Percentiles rank a stretch among this genome's conserved stretches.
phyloP scores from a whole-genome alignment of 53 echinoderm and acorn worm genomes.

The Temnopleurus reevesii region DNA sequence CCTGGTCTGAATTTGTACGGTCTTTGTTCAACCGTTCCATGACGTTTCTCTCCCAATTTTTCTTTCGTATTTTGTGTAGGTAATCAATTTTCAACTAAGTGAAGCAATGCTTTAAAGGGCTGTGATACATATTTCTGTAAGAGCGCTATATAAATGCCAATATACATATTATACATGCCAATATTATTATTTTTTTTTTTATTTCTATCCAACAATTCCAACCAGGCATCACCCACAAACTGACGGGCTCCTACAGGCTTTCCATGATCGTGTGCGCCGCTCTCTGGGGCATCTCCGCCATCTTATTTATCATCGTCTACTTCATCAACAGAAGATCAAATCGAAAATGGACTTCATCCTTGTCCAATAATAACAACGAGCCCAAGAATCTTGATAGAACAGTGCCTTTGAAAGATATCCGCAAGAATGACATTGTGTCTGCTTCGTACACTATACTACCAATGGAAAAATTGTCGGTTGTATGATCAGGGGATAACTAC shows the following conservation, averaged over 20 bases:
- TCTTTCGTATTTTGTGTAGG: no score
- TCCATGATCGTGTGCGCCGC: neutral
- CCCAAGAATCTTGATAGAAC: neutral
- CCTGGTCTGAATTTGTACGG: no score
- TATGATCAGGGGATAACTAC: no score
- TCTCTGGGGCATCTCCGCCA: constrained; percentile 31
- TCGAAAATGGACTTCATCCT: neutral
- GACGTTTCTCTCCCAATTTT: no score
- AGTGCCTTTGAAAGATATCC: neutral
- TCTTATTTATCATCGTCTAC: constrained; percentile 35
- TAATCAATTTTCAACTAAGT: no score
- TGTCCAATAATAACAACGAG: neutral
- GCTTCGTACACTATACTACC: neutral
- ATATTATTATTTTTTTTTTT: no score
- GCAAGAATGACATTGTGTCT: neutral
- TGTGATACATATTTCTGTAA: no score
- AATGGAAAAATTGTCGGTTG: neutral
- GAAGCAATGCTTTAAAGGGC: no score
- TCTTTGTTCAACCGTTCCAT: no score
- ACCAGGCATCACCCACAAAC: constrained; percentile 39
- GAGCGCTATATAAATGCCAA: no score
- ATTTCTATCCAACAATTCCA: no score
- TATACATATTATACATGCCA: no score
- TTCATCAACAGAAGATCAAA: neutral
- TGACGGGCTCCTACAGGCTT: constrained; percentile 17